Percentiles rank a stretch among this genome's conserved stretches.
Evolutionary conservation across 2,113 vertebrate species (phyloP).

Genomic region (Mustelus asterias): DNA sequence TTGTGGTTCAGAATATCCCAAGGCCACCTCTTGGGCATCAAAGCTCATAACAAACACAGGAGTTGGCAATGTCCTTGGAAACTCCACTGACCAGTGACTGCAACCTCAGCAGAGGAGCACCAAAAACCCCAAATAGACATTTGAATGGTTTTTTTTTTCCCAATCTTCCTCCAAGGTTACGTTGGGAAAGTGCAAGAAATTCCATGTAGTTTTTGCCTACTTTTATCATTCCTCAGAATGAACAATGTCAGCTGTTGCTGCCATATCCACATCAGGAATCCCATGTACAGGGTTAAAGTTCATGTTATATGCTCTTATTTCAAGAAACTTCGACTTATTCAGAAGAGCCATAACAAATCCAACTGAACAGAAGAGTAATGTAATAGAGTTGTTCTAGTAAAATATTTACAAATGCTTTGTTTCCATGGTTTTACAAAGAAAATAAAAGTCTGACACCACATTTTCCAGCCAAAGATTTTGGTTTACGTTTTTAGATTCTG

Average conservation of each 20-base stretch:
- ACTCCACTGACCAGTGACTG: not conserved
- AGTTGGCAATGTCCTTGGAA: not conserved
- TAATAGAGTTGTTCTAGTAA: not conserved
- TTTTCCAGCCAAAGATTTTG: not conserved
- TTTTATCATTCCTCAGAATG: not conserved
- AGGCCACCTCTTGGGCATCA: too few species aligned
- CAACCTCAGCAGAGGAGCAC: not conserved
- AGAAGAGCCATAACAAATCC: not conserved
- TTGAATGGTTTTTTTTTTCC: not conserved
- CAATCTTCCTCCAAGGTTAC: not conserved
- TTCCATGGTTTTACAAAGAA: not conserved
- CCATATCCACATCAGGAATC: not conserved
- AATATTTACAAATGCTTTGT: constrained; percentile 2
- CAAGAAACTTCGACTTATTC: not conserved
- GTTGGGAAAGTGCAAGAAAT: not conserved
- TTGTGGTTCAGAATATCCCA: not conserved
- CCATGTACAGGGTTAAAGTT: not conserved
- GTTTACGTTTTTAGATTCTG: not conserved
- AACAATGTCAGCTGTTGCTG: not conserved
- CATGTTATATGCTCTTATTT: not conserved
- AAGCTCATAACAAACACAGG: not conserved
- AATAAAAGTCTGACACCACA: not conserved
- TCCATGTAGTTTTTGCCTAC: not conserved
- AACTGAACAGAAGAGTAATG: not conserved
- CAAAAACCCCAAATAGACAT: not conserved